Base-by-base conservation (phyloP, 1,140 invertebrate genomes). In the Homarus americanus region DNA sequence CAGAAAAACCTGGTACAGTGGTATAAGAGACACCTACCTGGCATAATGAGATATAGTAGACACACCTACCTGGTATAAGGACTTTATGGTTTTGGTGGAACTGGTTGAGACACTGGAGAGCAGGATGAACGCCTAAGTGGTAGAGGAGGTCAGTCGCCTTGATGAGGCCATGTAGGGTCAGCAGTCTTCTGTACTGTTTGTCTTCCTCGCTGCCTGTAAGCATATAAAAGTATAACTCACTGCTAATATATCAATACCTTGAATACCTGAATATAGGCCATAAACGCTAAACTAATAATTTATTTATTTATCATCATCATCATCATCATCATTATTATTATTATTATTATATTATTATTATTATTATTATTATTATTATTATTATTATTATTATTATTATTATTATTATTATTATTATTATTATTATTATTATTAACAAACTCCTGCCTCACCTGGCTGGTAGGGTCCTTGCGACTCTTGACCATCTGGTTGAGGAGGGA, bases 401-500 rank as follows among this genome's bases (percentile, higher is more conserved):
- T n/a, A 38, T 12, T 10, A 34, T 1, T 36, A n/a, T 38, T 38
- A 38, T 5, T 12, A 38, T 36, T 75, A 75, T 38, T 9, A 10
- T 72, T n/a, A 20, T 4, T 28, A 72, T 1, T 72, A n/a, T 24
- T 28, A 36, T 15, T 9, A 15, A 9, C 12, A n/a, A n/a, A n/a
- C n/a, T n/a, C n/a, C n/a, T n/a, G 28, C 34, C 49, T 58, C 28
- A 82, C 79, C 38, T 63, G 79, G 15, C 5, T 82, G 49, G 10
- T 24, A 58, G 49, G 79, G 12, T 34, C 79, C 5, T 58, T 53
- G 32, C 44, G 53, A 1, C 10, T 63, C 79, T 53, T 40, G 5
- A 82, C 32, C n/a, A 82, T 66, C 32, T 82, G 79, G 32, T 82
- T 63, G 79, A 82, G 79, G 44, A 82, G 79, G 49, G 79, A 82